phyloP scores from a whole-genome alignment of 2,797 vertebrate species.

The Luscinia luscinia region DNA sequence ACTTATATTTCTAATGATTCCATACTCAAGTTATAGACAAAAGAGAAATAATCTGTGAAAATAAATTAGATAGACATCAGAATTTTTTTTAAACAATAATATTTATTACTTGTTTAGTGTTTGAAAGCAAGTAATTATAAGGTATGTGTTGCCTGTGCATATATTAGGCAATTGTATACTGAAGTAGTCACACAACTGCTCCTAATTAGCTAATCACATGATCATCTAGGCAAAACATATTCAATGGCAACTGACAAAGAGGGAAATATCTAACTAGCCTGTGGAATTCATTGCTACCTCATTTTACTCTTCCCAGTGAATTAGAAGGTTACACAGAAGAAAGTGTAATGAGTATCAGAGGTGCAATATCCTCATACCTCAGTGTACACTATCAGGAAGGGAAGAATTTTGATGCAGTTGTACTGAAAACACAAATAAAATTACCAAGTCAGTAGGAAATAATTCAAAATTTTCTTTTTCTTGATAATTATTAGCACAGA shows the following conservation, averaged over 20 bases:
- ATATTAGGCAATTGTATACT: background rate
- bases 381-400: background rate
- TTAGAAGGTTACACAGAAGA: background rate
- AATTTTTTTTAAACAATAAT: background rate
- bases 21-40: background rate
- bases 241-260: background rate
- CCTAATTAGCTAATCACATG: background rate
- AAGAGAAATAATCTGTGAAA: background rate
- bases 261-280: background rate
- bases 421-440: background rate
- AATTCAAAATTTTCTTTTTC: background rate
- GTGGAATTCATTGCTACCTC: background rate
- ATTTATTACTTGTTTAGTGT: background rate
- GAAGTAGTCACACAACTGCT: background rate
- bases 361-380: background rate
- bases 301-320: background rate
- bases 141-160: background rate
- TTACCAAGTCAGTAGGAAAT: background rate
- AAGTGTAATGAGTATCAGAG: background rate
- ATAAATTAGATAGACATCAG: background rate
- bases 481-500: background rate
- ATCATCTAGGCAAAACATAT: background rate
- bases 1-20: background rate
- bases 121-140: background rate
- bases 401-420: background rate